Conservation (phyloP, 2,888 invertebrate genomes). For the Anthophora plumipes region DNA sequence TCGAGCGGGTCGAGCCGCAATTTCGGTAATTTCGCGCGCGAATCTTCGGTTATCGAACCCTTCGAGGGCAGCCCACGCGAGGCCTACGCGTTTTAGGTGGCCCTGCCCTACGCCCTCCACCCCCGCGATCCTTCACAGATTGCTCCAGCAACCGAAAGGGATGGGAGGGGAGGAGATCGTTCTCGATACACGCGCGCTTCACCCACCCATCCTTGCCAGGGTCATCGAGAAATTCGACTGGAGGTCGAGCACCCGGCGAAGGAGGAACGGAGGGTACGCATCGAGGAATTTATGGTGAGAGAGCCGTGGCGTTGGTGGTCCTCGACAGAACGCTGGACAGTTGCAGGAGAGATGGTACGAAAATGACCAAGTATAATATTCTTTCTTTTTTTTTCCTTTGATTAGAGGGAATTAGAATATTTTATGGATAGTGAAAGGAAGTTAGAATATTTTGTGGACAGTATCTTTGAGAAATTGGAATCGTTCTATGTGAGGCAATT, state of each 20-base stretch:
- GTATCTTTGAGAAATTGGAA: no score
- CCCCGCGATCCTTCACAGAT: constrained; percentile 33
- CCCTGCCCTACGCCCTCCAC: constrained; percentile 31
- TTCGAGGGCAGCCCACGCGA: constrained; percentile 57
- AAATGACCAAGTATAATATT: no score
- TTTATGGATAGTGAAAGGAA: no score
- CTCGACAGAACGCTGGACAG: not conserved
- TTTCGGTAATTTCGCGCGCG: constrained; percentile 77
- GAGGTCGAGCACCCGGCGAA: constrained; percentile 37
- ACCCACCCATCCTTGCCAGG: constrained; percentile 47
- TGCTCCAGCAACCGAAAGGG: not conserved
- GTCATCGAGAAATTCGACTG: constrained; percentile 62
- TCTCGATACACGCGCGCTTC: constrained; percentile 55
- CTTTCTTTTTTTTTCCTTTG: no score
- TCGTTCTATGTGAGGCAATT: no score
- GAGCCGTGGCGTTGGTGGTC: constrained; percentile 4
- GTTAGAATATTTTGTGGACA: no score
- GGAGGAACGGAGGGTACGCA: constrained; percentile 25
- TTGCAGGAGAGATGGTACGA: not conserved
- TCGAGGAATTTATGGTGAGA: constrained; percentile 45
- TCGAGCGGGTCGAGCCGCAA: constrained; percentile 69
- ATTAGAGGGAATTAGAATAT: no score
- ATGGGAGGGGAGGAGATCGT: constrained; percentile 51
- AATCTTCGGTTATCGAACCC: constrained; percentile 71
- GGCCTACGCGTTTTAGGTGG: constrained; percentile 64